Evolutionary conservation across 2,888 invertebrate species (phyloP), one percentile per base, ranked within the genome.

Genomic region (Hypena proboscidalis): DNA sequence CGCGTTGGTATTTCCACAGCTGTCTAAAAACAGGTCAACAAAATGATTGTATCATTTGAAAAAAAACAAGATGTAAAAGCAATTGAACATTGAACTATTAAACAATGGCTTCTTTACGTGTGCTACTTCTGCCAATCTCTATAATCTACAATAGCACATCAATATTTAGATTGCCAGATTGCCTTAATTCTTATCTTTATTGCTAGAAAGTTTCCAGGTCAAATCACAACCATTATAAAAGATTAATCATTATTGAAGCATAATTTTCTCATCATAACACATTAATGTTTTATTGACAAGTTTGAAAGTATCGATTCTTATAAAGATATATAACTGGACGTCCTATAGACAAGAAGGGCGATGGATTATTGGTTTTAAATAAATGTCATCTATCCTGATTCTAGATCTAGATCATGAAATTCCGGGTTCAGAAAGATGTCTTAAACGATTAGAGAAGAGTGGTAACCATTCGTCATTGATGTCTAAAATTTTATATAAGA

Each of bases 61-160:
- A 26, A 26, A 13, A 29, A 29, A 15, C 29, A 14, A 29, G 3
- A 17, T 3, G 3, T 4, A 15, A 13, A 17, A 29, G 2, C 8
- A 17, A 1, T 31, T 1, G 26, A 11, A 36, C 21, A 17, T 22
- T 30, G 35, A 38, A 38, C 40, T 38, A 48, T 49, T 42, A 33
- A 49, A 59, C 59, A 66, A 63, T 51, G 49, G 47, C 40, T 50
- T 27, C 41, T 47, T 52, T 32, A 15, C 21, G 27, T 49, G 80
- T 74, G 58, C 83, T 58, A 84, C 78, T 83, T 76, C 81, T 77
- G 80, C 78, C 77, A 79, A 79, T 83, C 82, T 58, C 74, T 56
- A 70, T 74, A 74, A 80, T 77, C 68, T 63, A 64, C 65, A 62
- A 76, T 79, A 77, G 74, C 72, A 47, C 3, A 14, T 53, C 56